Base-by-base conservation (phyloP, 1,140 invertebrate species). In the Maniola jurtina region DNA sequence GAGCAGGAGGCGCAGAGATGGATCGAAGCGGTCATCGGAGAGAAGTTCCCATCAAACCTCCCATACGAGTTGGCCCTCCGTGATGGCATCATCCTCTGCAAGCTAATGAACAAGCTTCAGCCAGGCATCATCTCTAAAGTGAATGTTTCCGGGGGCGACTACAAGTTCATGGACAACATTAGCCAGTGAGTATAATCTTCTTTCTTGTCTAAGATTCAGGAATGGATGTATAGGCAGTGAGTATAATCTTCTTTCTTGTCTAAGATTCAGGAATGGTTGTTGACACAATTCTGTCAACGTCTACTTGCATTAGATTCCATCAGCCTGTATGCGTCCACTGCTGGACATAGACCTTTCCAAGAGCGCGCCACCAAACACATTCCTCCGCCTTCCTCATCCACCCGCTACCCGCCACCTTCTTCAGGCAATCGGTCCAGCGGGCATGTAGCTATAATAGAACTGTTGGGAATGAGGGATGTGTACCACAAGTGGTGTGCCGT, bases 81-180 rank as follows among this genome's bases (percentile, higher is more conserved):
- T 36, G 95, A 98, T 86, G 97, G 98, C 14, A 93, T 96, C 59
- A 91, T 96, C 8, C 90, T 96, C 0, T 96, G 95, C 84, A 95
- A 95, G 76, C 85, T 98, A 55, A 98, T 98, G 95, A 97, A 98
- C 89, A 94, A 94, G 77, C 90, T 98, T 6, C 91, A 94, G 71
- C 97, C 97, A 3, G 97, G 97, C 34, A 93, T 95, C 71, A 95
- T 98, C 63, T 91, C 94, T n/a, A 98, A 96, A 87, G 95, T 98
- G 75, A 97, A 98, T 84, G 93, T 93, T 0, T 94, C 94, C 3
- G 97, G 97, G 4, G 96, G 96, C 0, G 96, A 98, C 74, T 98
- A 98, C 89, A 98, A 97, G 78, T 95, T 97, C 92, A 98, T 98
- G 97, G 97, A 98, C 80, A 98, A 98, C 80, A 95, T 98, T 52